Evolutionary conservation across 2,888 invertebrate species (phyloP).

Genomic region (Kryphioiulus occultus): DNA sequence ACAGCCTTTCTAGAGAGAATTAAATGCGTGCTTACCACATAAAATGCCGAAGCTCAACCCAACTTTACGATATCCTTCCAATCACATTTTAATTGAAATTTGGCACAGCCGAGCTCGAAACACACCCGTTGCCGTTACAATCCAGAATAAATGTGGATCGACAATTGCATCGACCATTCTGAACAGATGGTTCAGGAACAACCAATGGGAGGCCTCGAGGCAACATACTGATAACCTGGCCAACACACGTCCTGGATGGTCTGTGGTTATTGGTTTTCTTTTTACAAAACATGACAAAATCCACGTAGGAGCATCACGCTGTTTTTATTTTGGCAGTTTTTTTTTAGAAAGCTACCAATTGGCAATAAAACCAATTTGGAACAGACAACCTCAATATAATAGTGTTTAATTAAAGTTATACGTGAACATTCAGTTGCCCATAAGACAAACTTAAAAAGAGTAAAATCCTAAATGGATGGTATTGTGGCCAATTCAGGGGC

Average conservation of each 20-base stretch:
- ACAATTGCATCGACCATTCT: constrained; percentile 6
- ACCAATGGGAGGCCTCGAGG: neutral
- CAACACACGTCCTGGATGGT: neutral
- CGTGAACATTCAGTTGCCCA: no score
- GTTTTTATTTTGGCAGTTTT: neutral
- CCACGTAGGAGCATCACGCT: neutral
- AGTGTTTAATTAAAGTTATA: neutral
- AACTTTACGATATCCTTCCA: neutral
- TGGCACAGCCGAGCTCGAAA: neutral
- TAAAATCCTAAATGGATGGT: no score
- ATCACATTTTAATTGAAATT: constrained; percentile 7
- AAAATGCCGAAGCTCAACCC: neutral
- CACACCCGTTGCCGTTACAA: constrained; percentile 13
- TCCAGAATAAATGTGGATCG: neutral
- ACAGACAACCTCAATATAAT: neutral
- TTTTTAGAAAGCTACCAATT: neutral
- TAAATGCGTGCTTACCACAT: neutral
- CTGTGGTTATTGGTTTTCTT: constrained; percentile 1
- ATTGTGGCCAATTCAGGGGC: no score
- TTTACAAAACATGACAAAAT: neutral
- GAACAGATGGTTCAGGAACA: neutral
- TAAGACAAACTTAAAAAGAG: no score
- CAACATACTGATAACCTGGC: neutral
- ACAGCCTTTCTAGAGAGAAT: neutral
- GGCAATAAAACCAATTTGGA: neutral